phyloP scores from a whole-genome alignment of 2,888 invertebrate species.

The Pardosa pseudoannulata region DNA sequence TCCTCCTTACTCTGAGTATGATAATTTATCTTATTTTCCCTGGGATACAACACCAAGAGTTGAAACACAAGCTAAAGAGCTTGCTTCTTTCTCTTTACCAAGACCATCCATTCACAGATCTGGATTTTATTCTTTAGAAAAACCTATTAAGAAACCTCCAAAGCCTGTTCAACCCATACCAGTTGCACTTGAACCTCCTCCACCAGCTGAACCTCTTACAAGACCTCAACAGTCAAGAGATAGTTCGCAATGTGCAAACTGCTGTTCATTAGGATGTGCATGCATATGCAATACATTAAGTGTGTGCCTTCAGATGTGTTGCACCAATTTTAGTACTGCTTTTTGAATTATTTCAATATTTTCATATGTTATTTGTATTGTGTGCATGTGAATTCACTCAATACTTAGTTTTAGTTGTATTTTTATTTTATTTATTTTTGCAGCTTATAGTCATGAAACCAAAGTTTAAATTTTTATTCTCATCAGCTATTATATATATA shows the following conservation, averaged over 20 bases:
- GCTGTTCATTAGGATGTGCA: slow-evolving; percentile 16
- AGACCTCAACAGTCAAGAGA: neutral
- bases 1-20: slow-evolving; percentile 55
- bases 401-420: too few relatives aligned
- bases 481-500: too few relatives aligned
- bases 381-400: too few relatives aligned
- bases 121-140: slow-evolving; percentile 43
- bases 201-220: neutral
- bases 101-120: slow-evolving; percentile 36
- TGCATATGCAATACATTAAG: slow-evolving; percentile 21
- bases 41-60: slow-evolving; percentile 7
- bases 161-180: neutral
- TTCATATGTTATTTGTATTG: too few relatives aligned
- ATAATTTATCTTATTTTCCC: slow-evolving; percentile 45
- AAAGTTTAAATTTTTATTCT: too few relatives aligned
- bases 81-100: slow-evolving; percentile 32
- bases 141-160: slow-evolving; percentile 20
- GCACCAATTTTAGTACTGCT: slow-evolving; percentile 39
- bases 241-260: neutral
- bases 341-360: slow-evolving; percentile 8
- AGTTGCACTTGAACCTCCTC: neutral
- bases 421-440: too few relatives aligned
- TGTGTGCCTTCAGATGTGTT: slow-evolving; percentile 40
- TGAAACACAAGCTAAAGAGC: slow-evolving; percentile 3
- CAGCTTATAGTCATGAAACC: too few relatives aligned